Conservation (phyloP, 92 coral and sea anemone species). For the Montipora capitata region DNA sequence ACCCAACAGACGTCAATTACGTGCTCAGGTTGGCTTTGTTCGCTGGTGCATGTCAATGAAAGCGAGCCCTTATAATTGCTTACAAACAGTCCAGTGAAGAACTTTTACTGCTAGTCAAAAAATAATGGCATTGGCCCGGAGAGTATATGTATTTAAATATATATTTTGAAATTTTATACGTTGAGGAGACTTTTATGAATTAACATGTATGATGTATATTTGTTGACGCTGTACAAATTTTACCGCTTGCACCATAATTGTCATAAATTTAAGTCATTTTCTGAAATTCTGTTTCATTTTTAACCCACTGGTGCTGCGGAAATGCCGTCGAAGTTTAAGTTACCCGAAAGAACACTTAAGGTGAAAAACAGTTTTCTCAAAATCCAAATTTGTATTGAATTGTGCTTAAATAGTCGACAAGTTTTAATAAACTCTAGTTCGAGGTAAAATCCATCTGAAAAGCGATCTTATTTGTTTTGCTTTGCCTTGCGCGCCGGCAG, state of each 20-base stretch:
- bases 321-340: constrained; percentile 41
- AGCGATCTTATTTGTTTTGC: constrained; percentile 55
- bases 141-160: constrained; percentile 84
- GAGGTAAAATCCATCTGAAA: constrained; percentile 20
- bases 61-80: constrained; percentile 80
- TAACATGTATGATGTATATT: constrained; percentile 79
- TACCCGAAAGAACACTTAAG: constrained; percentile 40
- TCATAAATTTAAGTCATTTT: constrained; percentile 43
- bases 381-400: constrained; percentile 91
- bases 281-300: constrained; percentile 55
- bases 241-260: constrained; percentile 53
- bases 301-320: constrained; percentile 55
- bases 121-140: constrained; percentile 73
- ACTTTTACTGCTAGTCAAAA: constrained; percentile 65
- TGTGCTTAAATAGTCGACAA: constrained; percentile 85
- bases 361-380: constrained; percentile 72
- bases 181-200: constrained; percentile 91
- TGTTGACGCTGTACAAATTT: constrained; percentile 66
- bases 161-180: constrained; percentile 96
- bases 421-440: constrained; percentile 90
- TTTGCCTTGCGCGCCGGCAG: constrained; percentile 40
- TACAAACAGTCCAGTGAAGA: constrained; percentile 76
- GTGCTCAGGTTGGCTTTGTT: constrained; percentile 71
- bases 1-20: constrained; percentile 76
- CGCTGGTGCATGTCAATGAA: constrained; percentile 64